Conservation (phyloP, 2,797 vertebrate species). For the Gallinago nigripennis region DNA sequence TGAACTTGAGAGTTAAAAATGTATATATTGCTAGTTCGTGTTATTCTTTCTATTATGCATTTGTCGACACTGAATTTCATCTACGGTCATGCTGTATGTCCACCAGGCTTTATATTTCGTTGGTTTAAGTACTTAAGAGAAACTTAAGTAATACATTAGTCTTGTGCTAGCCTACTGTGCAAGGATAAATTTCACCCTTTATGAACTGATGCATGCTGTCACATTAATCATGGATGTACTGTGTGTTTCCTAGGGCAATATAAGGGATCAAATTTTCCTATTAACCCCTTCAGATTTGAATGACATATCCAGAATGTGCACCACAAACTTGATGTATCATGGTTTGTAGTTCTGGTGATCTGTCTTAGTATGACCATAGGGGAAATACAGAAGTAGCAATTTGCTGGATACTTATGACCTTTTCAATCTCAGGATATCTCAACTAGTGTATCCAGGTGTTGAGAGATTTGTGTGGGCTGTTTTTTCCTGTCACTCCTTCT, state of each 20-base stretch:
- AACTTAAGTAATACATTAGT: slow-evolving; percentile 28
- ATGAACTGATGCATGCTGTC: slow-evolving; percentile 62
- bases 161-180: not conserved
- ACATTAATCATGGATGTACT: slow-evolving; percentile 58
- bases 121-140: slow-evolving; percentile 31
- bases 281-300: slow-evolving; percentile 71
- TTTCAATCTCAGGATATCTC: not conserved
- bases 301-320: not conserved
- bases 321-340: not conserved
- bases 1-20: not conserved
- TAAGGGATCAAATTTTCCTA: slow-evolving; percentile 43
- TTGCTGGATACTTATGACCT: not conserved
- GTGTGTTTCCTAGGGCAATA: slow-evolving; percentile 50
- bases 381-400: not conserved
- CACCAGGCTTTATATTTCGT: not conserved
- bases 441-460: not conserved
- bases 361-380: not conserved
- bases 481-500: not conserved
- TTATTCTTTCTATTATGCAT: not conserved
- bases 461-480: not conserved
- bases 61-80: slow-evolving; percentile 4
- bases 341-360: not conserved
- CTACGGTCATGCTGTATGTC: not conserved
- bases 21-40: not conserved
- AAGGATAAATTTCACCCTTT: slow-evolving; percentile 61